Conservation (phyloP, 2,113 vertebrate genomes). For the Mesembrinibis cayennensis region DNA sequence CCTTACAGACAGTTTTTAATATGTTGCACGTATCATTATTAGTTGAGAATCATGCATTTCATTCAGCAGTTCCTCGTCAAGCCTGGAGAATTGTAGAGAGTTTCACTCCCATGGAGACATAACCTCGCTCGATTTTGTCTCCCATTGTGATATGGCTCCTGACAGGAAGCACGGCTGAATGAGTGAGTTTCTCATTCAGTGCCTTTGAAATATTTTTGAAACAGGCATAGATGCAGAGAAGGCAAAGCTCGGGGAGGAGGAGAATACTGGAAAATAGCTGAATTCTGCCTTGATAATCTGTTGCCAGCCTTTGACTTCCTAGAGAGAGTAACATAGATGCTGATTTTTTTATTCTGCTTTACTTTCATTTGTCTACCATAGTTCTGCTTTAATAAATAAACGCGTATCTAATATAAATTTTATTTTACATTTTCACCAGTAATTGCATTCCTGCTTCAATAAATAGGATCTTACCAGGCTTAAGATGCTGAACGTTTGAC, state of each 20-base stretch:
- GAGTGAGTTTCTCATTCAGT: background rate
- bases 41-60: background rate
- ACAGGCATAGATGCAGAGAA: background rate
- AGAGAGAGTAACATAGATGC: background rate
- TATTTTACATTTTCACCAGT: background rate
- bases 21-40: background rate
- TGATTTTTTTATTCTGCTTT: background rate
- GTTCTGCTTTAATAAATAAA: background rate
- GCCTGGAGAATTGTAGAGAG: background rate
- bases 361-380: background rate
- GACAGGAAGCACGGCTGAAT: background rate
- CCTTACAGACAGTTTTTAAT: background rate
- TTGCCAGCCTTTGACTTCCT: background rate
- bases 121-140: background rate
- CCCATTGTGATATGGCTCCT: background rate
- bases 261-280: background rate
- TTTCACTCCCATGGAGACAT: background rate
- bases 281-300: background rate
- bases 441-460: background rate
- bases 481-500: background rate
- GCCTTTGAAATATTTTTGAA: background rate
- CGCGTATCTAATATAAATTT: background rate
- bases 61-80: background rate
- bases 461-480: background rate
- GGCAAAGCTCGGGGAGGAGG: background rate